Conservation (phyloP, 2,797 vertebrate genomes). For the Discoglossus pictus region DNA sequence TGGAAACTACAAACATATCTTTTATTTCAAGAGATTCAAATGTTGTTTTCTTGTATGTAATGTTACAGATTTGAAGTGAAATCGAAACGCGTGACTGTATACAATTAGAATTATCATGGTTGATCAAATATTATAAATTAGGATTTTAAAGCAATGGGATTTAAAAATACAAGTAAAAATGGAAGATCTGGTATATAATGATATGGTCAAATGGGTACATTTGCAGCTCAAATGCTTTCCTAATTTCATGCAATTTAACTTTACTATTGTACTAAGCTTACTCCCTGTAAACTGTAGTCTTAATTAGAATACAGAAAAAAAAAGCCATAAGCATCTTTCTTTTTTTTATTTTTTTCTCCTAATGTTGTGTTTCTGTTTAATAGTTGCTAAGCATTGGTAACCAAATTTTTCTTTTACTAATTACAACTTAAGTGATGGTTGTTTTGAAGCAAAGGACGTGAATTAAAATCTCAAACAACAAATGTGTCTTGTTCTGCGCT, state of each 20-base stretch:
- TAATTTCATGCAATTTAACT: slow-evolving; percentile 53
- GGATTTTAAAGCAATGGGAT: slow-evolving; percentile 40
- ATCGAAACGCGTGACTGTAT: slow-evolving; percentile 37
- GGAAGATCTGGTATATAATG: slow-evolving; percentile 40
- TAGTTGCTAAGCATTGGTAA: slow-evolving; percentile 33
- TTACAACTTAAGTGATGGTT: slow-evolving; percentile 26
- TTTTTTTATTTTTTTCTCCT: slow-evolving; percentile 42
- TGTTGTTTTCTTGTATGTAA: slow-evolving; percentile 24
- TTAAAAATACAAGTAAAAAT: slow-evolving; percentile 31
- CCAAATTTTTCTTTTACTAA: slow-evolving; percentile 40
- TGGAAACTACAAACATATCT: not conserved
- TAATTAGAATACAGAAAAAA: slow-evolving; percentile 44
- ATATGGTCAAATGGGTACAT: slow-evolving; percentile 46
- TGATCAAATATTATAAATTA: slow-evolving; percentile 45
- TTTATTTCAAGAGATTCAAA: slow-evolving; percentile 9
- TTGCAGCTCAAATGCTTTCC: slow-evolving; percentile 49
- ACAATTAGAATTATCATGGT: slow-evolving; percentile 45
- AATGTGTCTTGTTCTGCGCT: not conserved
- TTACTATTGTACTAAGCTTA: slow-evolving; percentile 43
- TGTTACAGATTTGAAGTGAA: slow-evolving; percentile 18
- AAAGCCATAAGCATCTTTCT: slow-evolving; percentile 33
- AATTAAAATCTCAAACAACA: not conserved
- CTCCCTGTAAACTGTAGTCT: slow-evolving; percentile 48
- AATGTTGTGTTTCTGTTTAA: slow-evolving; percentile 43
- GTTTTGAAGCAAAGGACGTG: slow-evolving; percentile 1